Evolutionary conservation across 2,113 vertebrate species (phyloP).

Genomic region (Myotis davidii): DNA sequence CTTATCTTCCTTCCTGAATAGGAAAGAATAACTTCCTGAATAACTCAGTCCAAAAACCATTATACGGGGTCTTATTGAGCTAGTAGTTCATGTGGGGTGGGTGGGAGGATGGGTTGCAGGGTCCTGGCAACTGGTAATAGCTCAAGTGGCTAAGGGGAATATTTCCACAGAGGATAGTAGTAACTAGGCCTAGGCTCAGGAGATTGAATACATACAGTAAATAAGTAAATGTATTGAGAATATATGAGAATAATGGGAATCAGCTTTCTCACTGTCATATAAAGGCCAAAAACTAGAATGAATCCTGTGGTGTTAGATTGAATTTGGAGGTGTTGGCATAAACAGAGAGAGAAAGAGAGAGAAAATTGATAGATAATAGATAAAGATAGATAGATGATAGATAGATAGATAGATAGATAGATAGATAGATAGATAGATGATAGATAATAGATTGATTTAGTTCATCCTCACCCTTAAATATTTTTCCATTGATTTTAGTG

Average conservation of each 20-base stretch:
- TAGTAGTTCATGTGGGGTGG: neutral
- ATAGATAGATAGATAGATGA: too few relatives aligned
- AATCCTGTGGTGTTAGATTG: neutral
- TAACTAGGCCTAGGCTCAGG: neutral
- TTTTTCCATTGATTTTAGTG: too few relatives aligned
- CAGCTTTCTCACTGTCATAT: neutral
- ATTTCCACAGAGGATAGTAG: neutral
- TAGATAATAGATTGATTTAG: too few relatives aligned
- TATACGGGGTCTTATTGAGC: neutral
- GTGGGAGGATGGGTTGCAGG: neutral
- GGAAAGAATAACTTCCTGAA: constrained; percentile 28
- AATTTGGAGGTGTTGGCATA: neutral
- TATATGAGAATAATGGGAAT: neutral
- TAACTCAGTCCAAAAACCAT: neutral
- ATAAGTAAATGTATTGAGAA: neutral
- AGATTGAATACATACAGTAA: neutral
- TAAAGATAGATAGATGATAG: too few relatives aligned
- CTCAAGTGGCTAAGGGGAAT: neutral
- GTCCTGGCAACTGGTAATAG: neutral
- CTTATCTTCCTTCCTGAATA: neutral
- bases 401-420: too few relatives aligned
- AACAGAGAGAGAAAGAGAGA: neutral
- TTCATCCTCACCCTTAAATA: too few relatives aligned
- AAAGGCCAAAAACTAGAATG: neutral
- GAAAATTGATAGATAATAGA: too few relatives aligned